Percentiles rank a stretch among this genome's conserved stretches.
phyloP scores from a whole-genome alignment of 2,888 invertebrate genomes.

The Colostygia pectinataria region DNA sequence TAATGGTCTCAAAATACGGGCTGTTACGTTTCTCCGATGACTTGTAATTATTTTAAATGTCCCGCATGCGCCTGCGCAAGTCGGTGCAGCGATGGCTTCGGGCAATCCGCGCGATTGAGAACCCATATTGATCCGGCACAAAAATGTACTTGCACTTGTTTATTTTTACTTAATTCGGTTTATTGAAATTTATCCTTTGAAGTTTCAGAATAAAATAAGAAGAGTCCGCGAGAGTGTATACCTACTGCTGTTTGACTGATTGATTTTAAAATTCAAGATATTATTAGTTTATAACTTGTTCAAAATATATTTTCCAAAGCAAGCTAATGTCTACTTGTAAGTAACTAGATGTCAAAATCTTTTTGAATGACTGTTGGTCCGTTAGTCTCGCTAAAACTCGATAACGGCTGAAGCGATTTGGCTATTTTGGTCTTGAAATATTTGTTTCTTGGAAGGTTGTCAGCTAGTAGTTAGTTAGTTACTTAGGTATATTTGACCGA shows the following conservation, averaged over 20 bases:
- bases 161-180: slow-evolving; percentile 25
- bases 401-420: no score
- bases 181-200: slow-evolving; percentile 24
- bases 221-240: no score
- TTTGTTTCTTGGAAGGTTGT: no score
- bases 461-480: no score
- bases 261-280: not conserved
- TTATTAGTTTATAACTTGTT: not conserved
- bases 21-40: slow-evolving; percentile 79
- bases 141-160: slow-evolving; percentile 34
- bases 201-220: not conserved
- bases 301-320: not conserved
- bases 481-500: no score
- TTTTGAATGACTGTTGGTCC: no score
- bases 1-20: slow-evolving; percentile 82
- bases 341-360: no score
- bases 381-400: no score
- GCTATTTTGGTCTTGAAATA: no score
- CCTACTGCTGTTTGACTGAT: no score
- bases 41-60: slow-evolving; percentile 84
- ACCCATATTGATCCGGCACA: slow-evolving; percentile 72
- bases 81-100: slow-evolving; percentile 52
- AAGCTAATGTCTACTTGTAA: not conserved
- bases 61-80: slow-evolving; percentile 63
- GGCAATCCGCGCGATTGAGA: slow-evolving; percentile 71